Evolutionary conservation across 2,113 vertebrate genomes (phyloP), one percentile per base, ranked within the genome.

Genomic region (Calidris pugnax): DNA sequence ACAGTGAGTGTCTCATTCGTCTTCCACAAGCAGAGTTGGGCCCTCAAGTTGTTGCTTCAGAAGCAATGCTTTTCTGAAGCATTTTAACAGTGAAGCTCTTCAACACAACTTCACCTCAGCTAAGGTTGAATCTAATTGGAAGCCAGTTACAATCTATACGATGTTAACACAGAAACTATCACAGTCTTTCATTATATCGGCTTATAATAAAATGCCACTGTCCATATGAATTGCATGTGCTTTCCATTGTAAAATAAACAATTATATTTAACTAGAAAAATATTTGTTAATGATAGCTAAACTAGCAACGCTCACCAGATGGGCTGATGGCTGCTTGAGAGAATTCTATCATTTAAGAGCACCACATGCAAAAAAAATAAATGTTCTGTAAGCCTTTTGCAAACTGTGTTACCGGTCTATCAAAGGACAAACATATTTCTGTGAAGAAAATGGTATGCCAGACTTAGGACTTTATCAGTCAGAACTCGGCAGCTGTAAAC

Each of bases 201-300:
- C 33, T 90, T 72, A 37, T 37, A 96, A 97, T 45, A 95, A 93
- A 87, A 94, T 73, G 57, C 62, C 56, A 92, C 60, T 92, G 90
- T 85, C 84, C 30, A 15, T 68, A 79, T 82, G 86, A 94, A 95
- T 89, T 75, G 88, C 73, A 90, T 95, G 41, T 73, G 45, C 39
- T 75, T 91, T 85, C 63, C 59, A 72, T 62, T 92, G 55, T 82
- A 90, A 93, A 96, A 87, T 30, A 68, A 86, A 95, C 89, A 89
- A 84, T 89, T 89, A 77, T 26, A 51, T 84, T 90, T 85, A n/a
- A 92, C 47, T 77, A 59, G 51, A 68, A 89, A 92, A 95, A 78
- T 80, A 72, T 43, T 43, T 71, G 28, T 63, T 84, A 87, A 59
- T 1, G 15, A 62, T 11, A 77, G 60, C 39, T 85, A 53, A 69